A percentile compares a stretch with the other conserved stretches of the same genome.
phyloP scores from a whole-genome alignment of 2,113 vertebrate genomes.

The Aspiorhynchus laticeps region DNA sequence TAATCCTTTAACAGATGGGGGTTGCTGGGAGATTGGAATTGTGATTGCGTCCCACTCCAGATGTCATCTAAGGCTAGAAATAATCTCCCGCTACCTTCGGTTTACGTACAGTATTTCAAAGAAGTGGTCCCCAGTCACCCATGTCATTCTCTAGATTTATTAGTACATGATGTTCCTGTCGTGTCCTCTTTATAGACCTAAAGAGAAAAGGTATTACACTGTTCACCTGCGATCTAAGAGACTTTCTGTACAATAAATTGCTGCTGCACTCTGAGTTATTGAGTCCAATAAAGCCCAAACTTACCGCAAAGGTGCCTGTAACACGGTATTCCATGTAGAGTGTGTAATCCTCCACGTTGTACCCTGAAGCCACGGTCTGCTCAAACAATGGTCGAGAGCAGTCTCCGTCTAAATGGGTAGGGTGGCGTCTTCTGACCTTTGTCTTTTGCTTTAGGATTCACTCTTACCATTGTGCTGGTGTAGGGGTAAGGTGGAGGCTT shows the following conservation, averaged over 20 bases:
- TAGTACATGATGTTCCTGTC: background rate
- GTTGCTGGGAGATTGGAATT: conserved; percentile 16
- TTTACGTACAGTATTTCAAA: conserved; percentile 24
- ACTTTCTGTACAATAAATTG: background rate
- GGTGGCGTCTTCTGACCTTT: conserved; percentile 68
- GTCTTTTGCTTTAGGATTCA: conserved; percentile 63
- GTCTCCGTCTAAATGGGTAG: conserved; percentile 72
- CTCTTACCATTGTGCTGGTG: conserved; percentile 53
- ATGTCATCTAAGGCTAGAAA: conserved; percentile 60
- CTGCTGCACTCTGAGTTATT: background rate
- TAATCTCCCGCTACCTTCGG: conserved; percentile 62
- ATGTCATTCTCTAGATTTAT: conserved; percentile 2
- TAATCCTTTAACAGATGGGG: conserved; percentile 32
- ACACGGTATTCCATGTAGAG: conserved; percentile 64
- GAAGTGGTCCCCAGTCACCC: background rate
- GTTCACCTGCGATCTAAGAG: background rate
- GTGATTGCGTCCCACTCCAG: conserved; percentile 54
- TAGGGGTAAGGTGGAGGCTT: conserved; percentile 77
- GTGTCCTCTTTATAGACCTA: conserved; percentile 1
- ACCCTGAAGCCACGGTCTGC: conserved; percentile 49
- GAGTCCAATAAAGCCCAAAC: conserved; percentile 48
- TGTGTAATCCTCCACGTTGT: conserved; percentile 59
- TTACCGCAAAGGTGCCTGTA: conserved; percentile 67
- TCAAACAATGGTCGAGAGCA: conserved; percentile 81
- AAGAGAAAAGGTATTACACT: conserved; percentile 11